Base-by-base conservation (phyloP, 2,888 invertebrate genomes). In the Atethmia centrago region DNA sequence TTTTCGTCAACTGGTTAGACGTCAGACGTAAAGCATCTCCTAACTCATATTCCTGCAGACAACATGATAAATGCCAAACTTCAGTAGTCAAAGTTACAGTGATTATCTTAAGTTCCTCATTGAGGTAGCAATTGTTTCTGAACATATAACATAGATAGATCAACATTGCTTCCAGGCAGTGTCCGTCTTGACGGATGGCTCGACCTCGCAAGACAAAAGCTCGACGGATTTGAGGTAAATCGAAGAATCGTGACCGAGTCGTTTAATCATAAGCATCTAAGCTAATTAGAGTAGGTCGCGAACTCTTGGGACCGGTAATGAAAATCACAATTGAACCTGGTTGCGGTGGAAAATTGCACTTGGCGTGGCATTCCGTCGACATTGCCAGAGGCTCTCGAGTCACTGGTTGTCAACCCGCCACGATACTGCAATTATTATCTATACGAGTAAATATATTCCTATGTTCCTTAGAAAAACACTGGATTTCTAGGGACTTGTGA, bases 231-330 rank as follows among this genome's bases (percentile, higher is more conserved):
- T 91, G 92, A 94, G 92, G 93, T 94, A 96, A 96, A 96, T 95
- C 93, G 95, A 91, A 88, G 88, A 93, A 89, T 95, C 96, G 95
- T 96, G 96, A 95, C 94, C 90, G 88, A 89, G 91, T 92, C 92
- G 93, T 95, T 95, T 95, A 94, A 95, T 96, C 93, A 95, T 95
- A 95, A 96, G 93, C 93, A 95, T 95, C 94, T 92, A 91, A 92
- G 94, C 92, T 95, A 96, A 96, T 96, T 96, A 96, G 94, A 95
- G 92, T 95, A 94, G 95, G 94, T 95, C 94, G 94, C 93, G 94
- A 95, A 94, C 94, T 94, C 90, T 87, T 91, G 93, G 90, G 94
- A 94, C 92, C 92, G 87, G 93, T 95, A 95, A 95, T 95, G 95
- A 95, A 96, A 96, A 94, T 95, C 91, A 94, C 94, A 94, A 94